Conservation (phyloP, 2,797 vertebrate genomes). For the Labroides dimidiatus region DNA sequence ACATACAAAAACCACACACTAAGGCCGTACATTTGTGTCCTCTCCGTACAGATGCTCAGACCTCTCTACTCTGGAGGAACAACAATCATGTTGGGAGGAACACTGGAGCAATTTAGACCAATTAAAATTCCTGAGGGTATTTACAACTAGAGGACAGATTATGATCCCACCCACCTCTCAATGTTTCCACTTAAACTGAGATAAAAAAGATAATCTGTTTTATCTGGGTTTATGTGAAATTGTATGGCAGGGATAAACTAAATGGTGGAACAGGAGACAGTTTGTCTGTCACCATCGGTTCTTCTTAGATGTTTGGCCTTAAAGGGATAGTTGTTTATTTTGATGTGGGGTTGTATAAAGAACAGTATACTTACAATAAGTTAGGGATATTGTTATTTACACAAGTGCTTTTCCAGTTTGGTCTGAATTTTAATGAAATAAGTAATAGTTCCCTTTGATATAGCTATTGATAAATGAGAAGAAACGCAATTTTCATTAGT, state of each 20-base stretch:
- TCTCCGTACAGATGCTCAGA: conserved; percentile 15
- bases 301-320: background rate
- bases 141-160: conserved; percentile 37
- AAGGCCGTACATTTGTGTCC: conserved; percentile 51
- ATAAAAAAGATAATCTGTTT: background rate
- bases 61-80: conserved; percentile 28
- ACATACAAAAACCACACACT: conserved; percentile 11
- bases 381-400: too few species aligned
- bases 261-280: background rate
- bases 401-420: too few species aligned
- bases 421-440: too few species aligned
- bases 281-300: background rate
- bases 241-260: too few species aligned
- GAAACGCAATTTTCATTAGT: too few species aligned
- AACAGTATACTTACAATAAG: too few species aligned
- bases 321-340: too few species aligned
- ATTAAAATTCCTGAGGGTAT: conserved; percentile 73
- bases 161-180: conserved; percentile 64
- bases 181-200: conserved; percentile 10
- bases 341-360: too few species aligned
- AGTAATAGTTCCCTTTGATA: too few species aligned
- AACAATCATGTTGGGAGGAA: conserved; percentile 50
- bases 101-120: conserved; percentile 58
- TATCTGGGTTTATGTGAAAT: background rate
- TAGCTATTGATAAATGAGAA: too few species aligned